phyloP scores from a whole-genome alignment of 2,888 invertebrate genomes.

The Metallyticus violacea region DNA sequence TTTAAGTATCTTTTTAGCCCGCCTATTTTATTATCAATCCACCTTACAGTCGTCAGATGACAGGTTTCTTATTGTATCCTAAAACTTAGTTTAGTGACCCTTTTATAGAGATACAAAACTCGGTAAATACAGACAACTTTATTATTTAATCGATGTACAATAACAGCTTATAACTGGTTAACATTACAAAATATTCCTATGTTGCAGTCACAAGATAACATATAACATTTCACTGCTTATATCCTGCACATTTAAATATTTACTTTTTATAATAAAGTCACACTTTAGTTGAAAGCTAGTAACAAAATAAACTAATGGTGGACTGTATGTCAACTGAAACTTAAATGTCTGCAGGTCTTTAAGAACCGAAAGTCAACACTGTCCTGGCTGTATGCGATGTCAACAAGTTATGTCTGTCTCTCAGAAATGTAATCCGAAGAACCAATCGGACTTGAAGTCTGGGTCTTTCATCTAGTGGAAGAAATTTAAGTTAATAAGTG shows the following conservation, averaged over 20 bases:
- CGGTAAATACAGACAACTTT: too few relatives aligned
- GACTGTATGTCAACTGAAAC: not conserved
- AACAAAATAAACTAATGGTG: not conserved
- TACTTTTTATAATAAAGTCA: not conserved
- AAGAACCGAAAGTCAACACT: not conserved
- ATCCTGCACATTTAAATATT: not conserved
- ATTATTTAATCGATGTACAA: not conserved
- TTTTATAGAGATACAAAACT: too few relatives aligned
- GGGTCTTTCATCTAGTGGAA: not conserved
- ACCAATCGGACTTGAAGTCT: not conserved
- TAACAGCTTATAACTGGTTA: not conserved
- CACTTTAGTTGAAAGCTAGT: not conserved
- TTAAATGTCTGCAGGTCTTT: not conserved
- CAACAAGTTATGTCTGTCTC: not conserved
- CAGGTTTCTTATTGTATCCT: too few relatives aligned
- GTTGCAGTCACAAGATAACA: not conserved
- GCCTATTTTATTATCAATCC: too few relatives aligned
- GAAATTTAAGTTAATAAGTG: not conserved
- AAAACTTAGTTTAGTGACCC: too few relatives aligned
- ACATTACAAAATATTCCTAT: not conserved
- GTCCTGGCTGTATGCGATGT: not conserved
- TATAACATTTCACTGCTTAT: not conserved
- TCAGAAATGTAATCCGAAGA: not conserved
- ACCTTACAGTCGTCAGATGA: too few relatives aligned
- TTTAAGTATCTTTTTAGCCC: too few relatives aligned